Evolutionary conservation across 2,797 vertebrate species (phyloP).

Genomic region (Scomberomorus guttatus): DNA sequence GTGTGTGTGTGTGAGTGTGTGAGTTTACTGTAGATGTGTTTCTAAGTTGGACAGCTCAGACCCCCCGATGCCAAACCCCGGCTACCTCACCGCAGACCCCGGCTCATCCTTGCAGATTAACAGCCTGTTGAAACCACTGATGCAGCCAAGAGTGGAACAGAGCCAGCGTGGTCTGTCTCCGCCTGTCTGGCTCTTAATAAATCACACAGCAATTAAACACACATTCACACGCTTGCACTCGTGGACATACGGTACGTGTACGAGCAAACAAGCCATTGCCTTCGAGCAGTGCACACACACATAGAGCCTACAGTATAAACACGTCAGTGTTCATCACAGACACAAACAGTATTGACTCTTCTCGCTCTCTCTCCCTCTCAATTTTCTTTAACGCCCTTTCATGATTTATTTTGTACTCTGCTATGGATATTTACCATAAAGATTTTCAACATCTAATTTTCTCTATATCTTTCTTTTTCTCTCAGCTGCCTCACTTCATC

Average conservation of each 20-base stretch:
- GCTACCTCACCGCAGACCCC: slow-evolving; percentile 1
- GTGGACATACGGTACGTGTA: not conserved
- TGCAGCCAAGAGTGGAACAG: slow-evolving; percentile 53
- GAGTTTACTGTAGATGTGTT: slow-evolving; percentile 5
- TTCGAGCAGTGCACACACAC: not conserved
- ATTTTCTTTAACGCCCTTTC: slow-evolving; percentile 8
- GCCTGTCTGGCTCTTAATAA: slow-evolving; percentile 53
- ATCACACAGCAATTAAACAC: slow-evolving; percentile 64
- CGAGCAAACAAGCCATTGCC: not conserved
- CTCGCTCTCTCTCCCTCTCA: slow-evolving; percentile 7
- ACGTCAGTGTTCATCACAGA: slow-evolving; percentile 3
- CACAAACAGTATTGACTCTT: slow-evolving; percentile 18
- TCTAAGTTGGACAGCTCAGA: slow-evolving; percentile 16
- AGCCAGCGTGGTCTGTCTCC: slow-evolving; percentile 42
- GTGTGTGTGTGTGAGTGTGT: slow-evolving; percentile 22
- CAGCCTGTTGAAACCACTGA: slow-evolving; percentile 49
- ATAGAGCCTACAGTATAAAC: not conserved
- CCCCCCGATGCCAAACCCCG: not conserved
- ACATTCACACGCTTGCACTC: slow-evolving; percentile 42
- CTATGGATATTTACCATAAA: slow-evolving; percentile 1
- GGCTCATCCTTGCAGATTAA: slow-evolving; percentile 69
- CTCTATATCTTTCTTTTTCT: slow-evolving; percentile 48
- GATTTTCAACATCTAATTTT: slow-evolving; percentile 6
- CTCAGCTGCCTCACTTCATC: slow-evolving; percentile 96
- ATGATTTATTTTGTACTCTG: slow-evolving; percentile 9